These are phyloP conservation scores for Crenichthys baileyi DNA, from an alignment of 2,797 vertebrate species.

Conservation along the genomic window DNA sequence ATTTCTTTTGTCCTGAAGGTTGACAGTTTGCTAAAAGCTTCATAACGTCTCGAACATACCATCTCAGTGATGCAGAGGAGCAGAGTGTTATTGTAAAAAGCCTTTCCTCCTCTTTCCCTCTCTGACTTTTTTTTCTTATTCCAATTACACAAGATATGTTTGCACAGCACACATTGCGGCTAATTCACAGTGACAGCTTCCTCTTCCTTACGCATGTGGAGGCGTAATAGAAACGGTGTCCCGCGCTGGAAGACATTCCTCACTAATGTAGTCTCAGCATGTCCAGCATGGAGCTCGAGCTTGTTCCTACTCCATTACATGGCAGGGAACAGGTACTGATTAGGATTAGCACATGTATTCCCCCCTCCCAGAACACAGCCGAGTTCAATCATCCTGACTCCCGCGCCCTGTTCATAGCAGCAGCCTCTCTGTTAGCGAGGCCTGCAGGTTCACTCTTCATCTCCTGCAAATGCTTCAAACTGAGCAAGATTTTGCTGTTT, in stretches of 20 bases:
- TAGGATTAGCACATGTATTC: slow-evolving; percentile 82
- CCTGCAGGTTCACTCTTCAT: slow-evolving; percentile 34
- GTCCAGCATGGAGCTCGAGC: slow-evolving; percentile 71
- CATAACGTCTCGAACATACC: slow-evolving; percentile 83
- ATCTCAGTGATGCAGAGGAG: slow-evolving; percentile 66
- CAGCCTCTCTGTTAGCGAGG: slow-evolving; percentile 31
- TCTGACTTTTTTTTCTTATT: slow-evolving; percentile 62
- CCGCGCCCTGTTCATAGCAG: slow-evolving; percentile 54
- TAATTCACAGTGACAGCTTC: slow-evolving; percentile 88
- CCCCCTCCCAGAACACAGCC: slow-evolving; percentile 74
- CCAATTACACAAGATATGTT: slow-evolving; percentile 81
- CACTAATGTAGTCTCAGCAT: slow-evolving; percentile 81
- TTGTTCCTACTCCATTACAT: slow-evolving; percentile 82
- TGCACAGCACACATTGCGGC: slow-evolving; percentile 68
- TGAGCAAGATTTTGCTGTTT: slow-evolving; percentile 9
- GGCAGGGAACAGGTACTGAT: slow-evolving; percentile 84
- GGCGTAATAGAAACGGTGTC: slow-evolving; percentile 84
- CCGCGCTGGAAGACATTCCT: slow-evolving; percentile 81
- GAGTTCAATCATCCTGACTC: slow-evolving; percentile 72
- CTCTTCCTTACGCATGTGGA: slow-evolving; percentile 83
- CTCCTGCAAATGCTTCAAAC: slow-evolving; percentile 43
- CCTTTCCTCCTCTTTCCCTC: slow-evolving; percentile 41
- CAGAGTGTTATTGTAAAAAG: slow-evolving; percentile 80
- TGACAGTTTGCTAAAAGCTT: slow-evolving; percentile 86
- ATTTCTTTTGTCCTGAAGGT: slow-evolving; percentile 80